phyloP scores from a whole-genome alignment of 53 echinoderm and acorn worm species.

The Astropecten irregularis region DNA sequence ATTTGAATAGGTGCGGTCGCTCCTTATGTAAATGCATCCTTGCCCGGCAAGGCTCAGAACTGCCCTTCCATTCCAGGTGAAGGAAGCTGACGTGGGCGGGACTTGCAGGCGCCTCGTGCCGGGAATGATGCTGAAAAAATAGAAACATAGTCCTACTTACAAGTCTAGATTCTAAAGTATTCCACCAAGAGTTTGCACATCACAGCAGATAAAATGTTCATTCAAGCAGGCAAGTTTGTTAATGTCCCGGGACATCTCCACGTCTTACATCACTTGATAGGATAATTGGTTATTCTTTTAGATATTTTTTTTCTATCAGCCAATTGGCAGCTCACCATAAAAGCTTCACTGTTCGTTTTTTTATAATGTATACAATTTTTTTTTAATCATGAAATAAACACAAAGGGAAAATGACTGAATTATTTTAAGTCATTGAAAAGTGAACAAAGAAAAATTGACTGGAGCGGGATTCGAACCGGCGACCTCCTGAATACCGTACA shows the following conservation, averaged over 20 bases:
- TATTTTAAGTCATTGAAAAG: too few relatives aligned
- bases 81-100: neutral
- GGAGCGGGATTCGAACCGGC: too few relatives aligned
- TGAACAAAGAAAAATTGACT: too few relatives aligned
- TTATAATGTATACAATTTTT: too few relatives aligned
- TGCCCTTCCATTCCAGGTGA: neutral
- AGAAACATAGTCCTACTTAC: neutral
- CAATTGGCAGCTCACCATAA: too few relatives aligned
- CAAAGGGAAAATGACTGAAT: neutral
- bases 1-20: neutral
- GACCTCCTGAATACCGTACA: too few relatives aligned
- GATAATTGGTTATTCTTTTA: neutral
- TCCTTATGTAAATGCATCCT: neutral
- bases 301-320: too few relatives aligned
- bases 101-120: neutral
- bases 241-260: neutral
- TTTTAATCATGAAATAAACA: neutral
- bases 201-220: neutral
- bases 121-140: neutral
- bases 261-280: neutral
- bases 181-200: neutral
- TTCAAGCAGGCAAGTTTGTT: neutral
- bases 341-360: too few relatives aligned
- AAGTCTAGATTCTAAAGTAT: neutral
- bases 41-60: neutral